These are phyloP conservation scores for Premnoplex brunnescens DNA, from an alignment of 2,797 vertebrate species.

Conservation along the genomic window DNA sequence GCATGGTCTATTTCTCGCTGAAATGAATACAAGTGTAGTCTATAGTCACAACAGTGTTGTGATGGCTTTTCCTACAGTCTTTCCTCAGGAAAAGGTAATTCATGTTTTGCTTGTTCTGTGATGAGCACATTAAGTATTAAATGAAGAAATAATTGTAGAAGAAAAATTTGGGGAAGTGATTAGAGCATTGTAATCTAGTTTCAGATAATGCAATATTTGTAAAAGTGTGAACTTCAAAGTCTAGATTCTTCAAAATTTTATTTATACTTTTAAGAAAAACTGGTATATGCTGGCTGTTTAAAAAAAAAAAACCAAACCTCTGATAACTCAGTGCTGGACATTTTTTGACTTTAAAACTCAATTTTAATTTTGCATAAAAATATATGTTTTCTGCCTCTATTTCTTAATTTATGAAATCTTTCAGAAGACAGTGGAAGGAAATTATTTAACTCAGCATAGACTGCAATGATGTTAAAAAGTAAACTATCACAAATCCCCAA, in stretches of 20 bases:
- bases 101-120: background rate
- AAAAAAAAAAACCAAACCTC: no score
- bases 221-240: background rate
- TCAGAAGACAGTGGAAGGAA: background rate
- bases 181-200: background rate
- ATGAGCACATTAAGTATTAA: background rate
- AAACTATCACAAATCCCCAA: background rate
- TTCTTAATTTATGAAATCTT: background rate
- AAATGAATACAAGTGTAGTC: background rate
- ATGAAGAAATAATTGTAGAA: background rate
- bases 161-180: background rate
- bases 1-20: background rate
- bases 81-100: background rate
- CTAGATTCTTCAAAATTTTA: background rate
- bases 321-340: background rate
- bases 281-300: background rate
- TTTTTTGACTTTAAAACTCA: background rate
- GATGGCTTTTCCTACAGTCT: background rate
- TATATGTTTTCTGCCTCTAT: background rate
- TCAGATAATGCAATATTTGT: background rate
- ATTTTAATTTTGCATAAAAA: conserved; percentile 11
- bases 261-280: background rate
- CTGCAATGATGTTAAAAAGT: background rate
- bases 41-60: background rate
- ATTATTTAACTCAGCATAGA: background rate